Percentiles rank a stretch among this genome's conserved stretches.
phyloP scores from a whole-genome alignment of 2,113 vertebrate genomes.

The Anolis carolinensis region DNA sequence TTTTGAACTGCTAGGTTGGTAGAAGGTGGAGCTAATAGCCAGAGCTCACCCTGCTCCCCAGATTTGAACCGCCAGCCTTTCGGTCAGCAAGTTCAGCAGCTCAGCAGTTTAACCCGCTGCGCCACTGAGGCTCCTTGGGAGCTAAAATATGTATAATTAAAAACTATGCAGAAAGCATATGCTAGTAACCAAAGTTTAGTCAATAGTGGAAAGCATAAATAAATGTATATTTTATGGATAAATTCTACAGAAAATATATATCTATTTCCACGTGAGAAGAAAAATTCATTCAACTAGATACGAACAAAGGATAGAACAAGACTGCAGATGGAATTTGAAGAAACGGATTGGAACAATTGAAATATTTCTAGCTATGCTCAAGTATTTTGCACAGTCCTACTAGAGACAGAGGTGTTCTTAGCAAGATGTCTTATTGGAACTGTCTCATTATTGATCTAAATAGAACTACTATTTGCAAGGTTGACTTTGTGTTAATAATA shows the following conservation, averaged over 20 bases:
- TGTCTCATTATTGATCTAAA: neutral
- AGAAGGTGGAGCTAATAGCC: too few relatives aligned
- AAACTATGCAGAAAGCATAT: neutral
- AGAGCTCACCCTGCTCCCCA: too few relatives aligned
- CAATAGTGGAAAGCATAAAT: too few relatives aligned
- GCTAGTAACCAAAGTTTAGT: neutral
- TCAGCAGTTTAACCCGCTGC: too few relatives aligned
- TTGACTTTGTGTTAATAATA: too few relatives aligned
- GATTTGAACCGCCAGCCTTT: too few relatives aligned
- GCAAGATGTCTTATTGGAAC: neutral
- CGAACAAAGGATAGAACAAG: neutral
- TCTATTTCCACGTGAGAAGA: neutral
- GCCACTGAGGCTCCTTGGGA: too few relatives aligned
- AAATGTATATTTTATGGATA: too few relatives aligned
- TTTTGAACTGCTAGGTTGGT: too few relatives aligned
- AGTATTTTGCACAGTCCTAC: too few relatives aligned
- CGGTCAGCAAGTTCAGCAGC: too few relatives aligned
- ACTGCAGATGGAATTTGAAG: neutral
- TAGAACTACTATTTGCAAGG: neutral
- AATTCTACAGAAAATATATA: neutral
- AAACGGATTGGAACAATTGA: neutral
- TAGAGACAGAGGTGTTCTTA: neutral
- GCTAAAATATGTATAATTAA: neutral
- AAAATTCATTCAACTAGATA: neutral
- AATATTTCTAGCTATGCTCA: too few relatives aligned